Evolutionary conservation across 2,113 vertebrate genomes (phyloP), one percentile per base, ranked within the genome.

Genomic region (Holacanthus passer): DNA sequence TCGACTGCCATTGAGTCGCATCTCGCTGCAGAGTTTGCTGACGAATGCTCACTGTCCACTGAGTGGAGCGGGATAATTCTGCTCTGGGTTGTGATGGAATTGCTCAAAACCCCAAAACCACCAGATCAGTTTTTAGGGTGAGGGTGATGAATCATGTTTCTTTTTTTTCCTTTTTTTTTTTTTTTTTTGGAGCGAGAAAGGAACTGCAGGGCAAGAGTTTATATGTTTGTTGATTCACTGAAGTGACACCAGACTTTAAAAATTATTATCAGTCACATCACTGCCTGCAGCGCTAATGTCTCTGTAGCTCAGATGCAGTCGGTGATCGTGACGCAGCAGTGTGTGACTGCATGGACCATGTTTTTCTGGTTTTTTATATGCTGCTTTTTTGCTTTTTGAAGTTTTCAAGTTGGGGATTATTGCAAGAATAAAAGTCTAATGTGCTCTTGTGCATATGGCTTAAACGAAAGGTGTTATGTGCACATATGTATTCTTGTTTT

Each of bases 11-110:
- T 82, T 59, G 81, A 88, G 85, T 88, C 56, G 79, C 79, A 76
- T 90, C 90, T 89, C 86, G 45, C 91, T 60, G 82, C 71, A 56
- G 90, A 82, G 91, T 89, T 86, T 89, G 93, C 92, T 93, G 94
- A 94, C 85, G 85, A 88, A 94, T 87, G 87, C 63, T 85, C 35
- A 32, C 79, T 81, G 92, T 88, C 89, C 92, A 79, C 77, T 55
- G 86, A 88, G 63, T 76, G 85, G 63, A 70, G 77, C 78, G 1
- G 70, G 60, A 58, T 87, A 65, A 89, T 89, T 86, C 75, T 64
- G 73, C 83, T 63, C 65, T 39, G 83, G 83, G 60, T 71, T 75
- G 82, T 87, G 86, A 90, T 80, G 87, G 84, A 87, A 90, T 85
- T 84, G 78, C 70, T 79, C 85, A 83, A 60, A 87, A 62, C 27